Conservation (phyloP, 1,140 invertebrate species). For the Pectinophora gossypiella region DNA sequence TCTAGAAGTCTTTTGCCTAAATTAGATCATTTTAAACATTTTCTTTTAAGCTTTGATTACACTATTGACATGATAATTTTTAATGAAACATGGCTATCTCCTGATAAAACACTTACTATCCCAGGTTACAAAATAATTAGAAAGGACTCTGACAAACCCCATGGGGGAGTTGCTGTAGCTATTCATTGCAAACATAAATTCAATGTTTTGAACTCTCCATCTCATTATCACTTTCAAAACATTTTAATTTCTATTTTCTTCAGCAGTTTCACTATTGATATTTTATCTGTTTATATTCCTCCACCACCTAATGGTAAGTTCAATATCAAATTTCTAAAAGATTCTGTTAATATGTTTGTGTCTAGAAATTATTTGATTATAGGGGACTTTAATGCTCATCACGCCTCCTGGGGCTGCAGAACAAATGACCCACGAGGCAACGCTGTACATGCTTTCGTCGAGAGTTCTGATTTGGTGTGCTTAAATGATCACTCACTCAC, state of each 20-base stretch:
- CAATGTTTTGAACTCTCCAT: not conserved
- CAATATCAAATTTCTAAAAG: not conserved
- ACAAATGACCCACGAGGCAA: not conserved
- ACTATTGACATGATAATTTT: not conserved
- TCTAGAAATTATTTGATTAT: not conserved
- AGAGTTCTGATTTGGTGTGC: not conserved
- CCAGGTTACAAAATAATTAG: not conserved
- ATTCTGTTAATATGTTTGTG: not conserved
- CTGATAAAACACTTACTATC: not conserved
- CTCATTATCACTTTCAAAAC: not conserved
- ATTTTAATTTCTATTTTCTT: not conserved
- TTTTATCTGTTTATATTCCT: not conserved
- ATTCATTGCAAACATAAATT: not conserved
- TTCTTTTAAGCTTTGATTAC: not conserved
- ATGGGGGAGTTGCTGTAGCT: not conserved
- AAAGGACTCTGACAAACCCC: not conserved
- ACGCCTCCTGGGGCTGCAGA: not conserved
- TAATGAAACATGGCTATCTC: not conserved
- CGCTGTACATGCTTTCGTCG: not conserved
- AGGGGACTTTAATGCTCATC: slow-evolving; percentile 6
- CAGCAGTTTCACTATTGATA: not conserved
- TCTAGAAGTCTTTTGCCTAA: slow-evolving; percentile 1
- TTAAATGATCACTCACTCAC: not conserved
- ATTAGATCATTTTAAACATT: slow-evolving; percentile 1
- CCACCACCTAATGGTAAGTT: not conserved